phyloP scores from a whole-genome alignment of 2,113 vertebrate species.

The Prunella himalayana region DNA sequence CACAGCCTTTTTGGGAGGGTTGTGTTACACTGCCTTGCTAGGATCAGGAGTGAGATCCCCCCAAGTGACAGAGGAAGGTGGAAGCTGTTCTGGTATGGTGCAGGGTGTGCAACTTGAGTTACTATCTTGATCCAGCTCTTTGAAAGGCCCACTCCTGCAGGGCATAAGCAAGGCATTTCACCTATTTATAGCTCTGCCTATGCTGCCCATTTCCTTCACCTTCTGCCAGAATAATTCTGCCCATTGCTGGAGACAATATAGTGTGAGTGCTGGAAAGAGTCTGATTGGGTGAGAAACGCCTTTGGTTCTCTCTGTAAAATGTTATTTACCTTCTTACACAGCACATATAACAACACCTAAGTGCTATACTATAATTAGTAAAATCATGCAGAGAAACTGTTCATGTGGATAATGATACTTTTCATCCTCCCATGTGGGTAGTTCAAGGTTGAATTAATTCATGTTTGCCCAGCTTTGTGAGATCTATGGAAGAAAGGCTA shows the following conservation, averaged over 20 bases:
- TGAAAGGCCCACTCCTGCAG: rapidly evolving
- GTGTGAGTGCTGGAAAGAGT: background rate
- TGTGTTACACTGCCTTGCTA: background rate
- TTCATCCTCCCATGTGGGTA: conserved; percentile 43
- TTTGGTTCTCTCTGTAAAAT: background rate
- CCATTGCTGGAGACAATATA: background rate
- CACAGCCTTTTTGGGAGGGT: background rate
- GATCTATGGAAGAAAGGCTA: conserved; percentile 14
- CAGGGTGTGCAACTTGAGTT: background rate
- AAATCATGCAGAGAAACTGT: conserved; percentile 45
- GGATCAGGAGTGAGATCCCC: background rate
- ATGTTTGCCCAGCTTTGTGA: conserved; percentile 42
- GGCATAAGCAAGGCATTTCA: background rate
- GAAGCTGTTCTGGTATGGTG: background rate
- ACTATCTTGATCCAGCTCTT: background rate
- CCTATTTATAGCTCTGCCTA: background rate
- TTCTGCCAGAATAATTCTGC: background rate
- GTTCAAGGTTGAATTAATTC: conserved; percentile 62
- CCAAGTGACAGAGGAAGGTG: background rate
- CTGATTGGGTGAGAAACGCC: background rate
- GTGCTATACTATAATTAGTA: conserved; percentile 57
- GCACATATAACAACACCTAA: conserved; percentile 48
- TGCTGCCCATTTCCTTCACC: background rate
- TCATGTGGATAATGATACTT: conserved; percentile 61
- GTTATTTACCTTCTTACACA: conserved; percentile 23